Evolutionary conservation across 2,797 vertebrate species (phyloP), one percentile per base, ranked within the genome.

Genomic region (Rhyacichthys aspro): DNA sequence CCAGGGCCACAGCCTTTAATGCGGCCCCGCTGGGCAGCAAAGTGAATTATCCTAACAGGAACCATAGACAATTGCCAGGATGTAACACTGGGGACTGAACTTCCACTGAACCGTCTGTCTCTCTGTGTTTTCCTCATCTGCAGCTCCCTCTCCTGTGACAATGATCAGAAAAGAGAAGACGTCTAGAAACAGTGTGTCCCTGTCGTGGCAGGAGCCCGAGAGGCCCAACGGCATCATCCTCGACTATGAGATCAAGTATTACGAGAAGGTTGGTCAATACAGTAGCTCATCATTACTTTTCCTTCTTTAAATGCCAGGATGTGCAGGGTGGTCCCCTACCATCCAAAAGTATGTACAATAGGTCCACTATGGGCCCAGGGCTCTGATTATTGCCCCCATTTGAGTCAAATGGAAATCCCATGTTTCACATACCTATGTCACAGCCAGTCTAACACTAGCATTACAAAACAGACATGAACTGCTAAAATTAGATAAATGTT

Each of bases 181-280:
- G 0, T 96, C 97, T 71, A 90, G 95, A 87, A 98, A 95, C 89
- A 98, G 95, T 6, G 94, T 98, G 49, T 95, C 95, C 55, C 90
- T 99, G 52, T 98, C 96, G 60, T 99, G 97, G 97, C 93, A 95
- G 86, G 95, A 98, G 86, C 97, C 97, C 0, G 96, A 98, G 70
- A 93, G 96, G 76, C 97, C 97, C 39, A 98, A 98, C 38, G 97
- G 97, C 61, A 98, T 98, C 80, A 99, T 99, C 86, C 82, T 99
- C 76, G 97, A 99, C 93, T 99, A 99, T 8, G 97, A 99, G 89
- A 95, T 99, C 93, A 99, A 99, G 86, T 99, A 98, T 91, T 99
- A 98, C 15, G 97, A 99, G 91, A 99, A 99, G 97, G 97, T 99
- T 84, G 84, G 95, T 79, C 53, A 14, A 52, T 18, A 28, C 42